phyloP scores from a whole-genome alignment of 2,888 invertebrate species.

The Hypomecis atomaria region DNA sequence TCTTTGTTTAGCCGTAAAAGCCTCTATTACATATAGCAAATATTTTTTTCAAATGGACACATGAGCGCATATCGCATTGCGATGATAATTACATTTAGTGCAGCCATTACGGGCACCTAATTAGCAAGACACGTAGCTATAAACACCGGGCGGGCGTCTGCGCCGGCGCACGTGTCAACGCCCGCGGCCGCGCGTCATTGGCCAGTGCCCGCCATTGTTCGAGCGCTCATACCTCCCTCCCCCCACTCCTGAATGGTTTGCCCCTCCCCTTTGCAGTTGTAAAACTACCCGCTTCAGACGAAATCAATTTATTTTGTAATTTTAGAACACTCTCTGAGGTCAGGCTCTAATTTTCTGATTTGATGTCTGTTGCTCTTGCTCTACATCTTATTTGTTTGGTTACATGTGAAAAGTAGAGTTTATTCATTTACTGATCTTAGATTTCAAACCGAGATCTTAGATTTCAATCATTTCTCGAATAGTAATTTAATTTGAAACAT shows the following conservation, averaged over 20 bases:
- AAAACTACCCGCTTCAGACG: constrained; percentile 35
- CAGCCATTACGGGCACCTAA: constrained; percentile 27
- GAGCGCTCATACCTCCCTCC: constrained; percentile 43
- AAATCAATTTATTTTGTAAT: not conserved
- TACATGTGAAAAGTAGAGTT: too few species aligned
- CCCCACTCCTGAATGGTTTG: constrained; percentile 29
- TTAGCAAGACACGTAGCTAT: constrained; percentile 30
- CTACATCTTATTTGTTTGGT: too few species aligned
- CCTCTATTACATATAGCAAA: not conserved
- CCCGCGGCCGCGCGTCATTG: constrained; percentile 77
- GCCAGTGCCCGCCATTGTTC: constrained; percentile 71
- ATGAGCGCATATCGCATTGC: not conserved
- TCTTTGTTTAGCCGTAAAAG: too few species aligned
- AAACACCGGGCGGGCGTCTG: constrained; percentile 45
- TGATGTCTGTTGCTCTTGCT: too few species aligned
- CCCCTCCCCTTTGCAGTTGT: constrained; percentile 38
- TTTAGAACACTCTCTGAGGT: too few species aligned
- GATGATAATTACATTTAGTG: constrained; percentile 16
- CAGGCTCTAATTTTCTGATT: too few species aligned
- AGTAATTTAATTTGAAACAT: constrained; percentile 12
- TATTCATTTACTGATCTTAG: too few species aligned
- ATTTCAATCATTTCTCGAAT: not conserved
- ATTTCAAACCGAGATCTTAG: too few species aligned
- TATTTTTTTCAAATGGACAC: not conserved
- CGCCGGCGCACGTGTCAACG: constrained; percentile 78